Evolutionary conservation across 2,888 invertebrate species (phyloP), one percentile per base, ranked within the genome.

Genomic region (Fissipunctia ypsillon): DNA sequence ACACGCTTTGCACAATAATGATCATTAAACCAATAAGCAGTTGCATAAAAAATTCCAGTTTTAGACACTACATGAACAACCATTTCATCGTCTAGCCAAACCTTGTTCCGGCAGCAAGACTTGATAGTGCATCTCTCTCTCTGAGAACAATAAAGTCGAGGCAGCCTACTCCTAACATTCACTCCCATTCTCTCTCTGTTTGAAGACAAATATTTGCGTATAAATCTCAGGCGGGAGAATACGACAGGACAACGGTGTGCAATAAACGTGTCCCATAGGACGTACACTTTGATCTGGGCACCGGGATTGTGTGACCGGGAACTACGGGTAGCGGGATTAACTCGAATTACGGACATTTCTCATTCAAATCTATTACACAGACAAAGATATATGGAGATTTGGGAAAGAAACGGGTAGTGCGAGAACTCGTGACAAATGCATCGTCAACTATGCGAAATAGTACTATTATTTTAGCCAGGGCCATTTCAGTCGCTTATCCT

Each of bases 221-320:
- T 85, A 73, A 67, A 74, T 69, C 68, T 73, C 38, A 43, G 31
- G 57, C 43, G 19, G 43, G 16, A 28, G 73, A 74, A 81, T 59
- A 43, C 57, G 76, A 69, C 73, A 69, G 56, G 43, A 73, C 72
- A 76, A 81, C 76, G 68, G 63, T 54, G 71, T 52, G 73, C 83
- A 84, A 81, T 83, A 83, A 80, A 76, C 69, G 73, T 84, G 67
- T 68, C 77, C 67, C 66, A 12, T 31, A 52, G 70, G 77, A 70
- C 59, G 31, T 71, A 63, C 73, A 69, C 63, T 75, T 72, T 69
- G 86, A 70, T 69, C 68, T 56, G 80, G 84, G 70, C 57, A 60
- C 38, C 45, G 60, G 59, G 38, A 50, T 65, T 54, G 57, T 68
- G 38, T 71, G 54, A 50, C 67, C 63, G 64, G 59, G 52, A 52